Conservation (phyloP, 2,888 invertebrate genomes). For the Trissolcus brochymenae region DNA sequence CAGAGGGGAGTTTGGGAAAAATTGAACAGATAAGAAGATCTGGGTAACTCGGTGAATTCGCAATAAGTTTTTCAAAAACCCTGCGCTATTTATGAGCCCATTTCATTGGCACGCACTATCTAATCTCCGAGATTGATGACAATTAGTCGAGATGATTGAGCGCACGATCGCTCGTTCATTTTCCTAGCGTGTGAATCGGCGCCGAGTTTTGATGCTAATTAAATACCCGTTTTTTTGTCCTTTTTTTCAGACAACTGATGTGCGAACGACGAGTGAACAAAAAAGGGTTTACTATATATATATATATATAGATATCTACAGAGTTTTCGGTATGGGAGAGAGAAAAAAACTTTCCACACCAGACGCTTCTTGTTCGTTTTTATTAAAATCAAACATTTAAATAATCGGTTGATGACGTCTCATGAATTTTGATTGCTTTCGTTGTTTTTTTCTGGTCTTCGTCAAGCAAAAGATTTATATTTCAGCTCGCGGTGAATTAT, state of each 20-base stretch:
- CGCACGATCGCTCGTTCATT: background rate
- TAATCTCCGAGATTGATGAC: conserved; percentile 22
- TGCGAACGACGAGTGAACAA: background rate
- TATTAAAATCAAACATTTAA: conserved; percentile 32
- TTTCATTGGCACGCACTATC: conserved; percentile 24
- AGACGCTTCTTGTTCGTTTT: conserved; percentile 35
- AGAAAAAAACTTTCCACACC: conserved; percentile 21
- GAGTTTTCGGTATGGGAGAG: conserved; percentile 16
- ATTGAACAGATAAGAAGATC: conserved; percentile 48
- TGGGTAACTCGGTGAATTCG: conserved; percentile 46
- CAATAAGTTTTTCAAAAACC: conserved; percentile 15
- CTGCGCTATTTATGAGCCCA: conserved; percentile 24
- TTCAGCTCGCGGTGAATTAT: no score
- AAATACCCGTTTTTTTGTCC: background rate
- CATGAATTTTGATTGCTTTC: conserved; percentile 34
- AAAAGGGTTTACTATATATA: conserved; percentile 37
- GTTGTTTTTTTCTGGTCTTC: conserved; percentile 4
- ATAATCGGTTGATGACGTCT: conserved; percentile 37
- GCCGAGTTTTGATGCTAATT: no score
- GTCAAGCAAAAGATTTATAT: no score
- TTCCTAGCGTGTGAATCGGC: background rate
- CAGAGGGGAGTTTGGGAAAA: conserved; percentile 41
- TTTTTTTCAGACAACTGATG: no score
- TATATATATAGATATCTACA: no score
- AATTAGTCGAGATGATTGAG: conserved; percentile 28